These are phyloP conservation scores for Atherix ibis DNA, from an alignment of 2,888 invertebrate species.

Conservation along the genomic window DNA sequence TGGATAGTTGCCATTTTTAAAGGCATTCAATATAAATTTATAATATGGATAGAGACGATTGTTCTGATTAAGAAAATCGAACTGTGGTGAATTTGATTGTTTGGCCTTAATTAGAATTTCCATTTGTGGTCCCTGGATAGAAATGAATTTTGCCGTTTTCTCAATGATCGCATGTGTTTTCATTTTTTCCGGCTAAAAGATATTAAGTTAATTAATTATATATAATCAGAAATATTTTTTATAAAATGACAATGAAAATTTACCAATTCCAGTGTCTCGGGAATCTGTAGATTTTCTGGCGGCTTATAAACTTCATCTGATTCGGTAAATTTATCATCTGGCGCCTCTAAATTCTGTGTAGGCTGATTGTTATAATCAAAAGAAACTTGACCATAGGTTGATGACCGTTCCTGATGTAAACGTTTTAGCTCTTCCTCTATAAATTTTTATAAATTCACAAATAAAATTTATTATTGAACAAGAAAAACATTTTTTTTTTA, in stretches of 20 bases:
- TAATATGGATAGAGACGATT: constrained; percentile 78
- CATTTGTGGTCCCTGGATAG: constrained; percentile 89
- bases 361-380: constrained; percentile 52
- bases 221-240: too few relatives aligned
- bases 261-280: constrained; percentile 56
- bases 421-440: constrained; percentile 86
- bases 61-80: constrained; percentile 81
- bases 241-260: too few relatives aligned
- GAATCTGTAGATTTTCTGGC: constrained; percentile 56
- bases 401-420: constrained; percentile 50
- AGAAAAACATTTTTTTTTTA: too few relatives aligned
- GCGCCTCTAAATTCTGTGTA: constrained; percentile 34
- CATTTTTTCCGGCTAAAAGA: constrained; percentile 59
- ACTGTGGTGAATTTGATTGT: constrained; percentile 84
- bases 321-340: constrained; percentile 44
- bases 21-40: constrained; percentile 53
- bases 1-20: constrained; percentile 49
- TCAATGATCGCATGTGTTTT: constrained; percentile 90
- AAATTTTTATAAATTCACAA: constrained; percentile 14
- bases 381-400: constrained; percentile 51
- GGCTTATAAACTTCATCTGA: constrained; percentile 62
- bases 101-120: constrained; percentile 97
- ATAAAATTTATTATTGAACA: too few relatives aligned
- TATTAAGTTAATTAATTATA: too few relatives aligned
- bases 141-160: constrained; percentile 80